Evolutionary conservation across 2,888 invertebrate species (phyloP), one percentile per base, ranked within the genome.

Genomic region (Campaea margaritaria): DNA sequence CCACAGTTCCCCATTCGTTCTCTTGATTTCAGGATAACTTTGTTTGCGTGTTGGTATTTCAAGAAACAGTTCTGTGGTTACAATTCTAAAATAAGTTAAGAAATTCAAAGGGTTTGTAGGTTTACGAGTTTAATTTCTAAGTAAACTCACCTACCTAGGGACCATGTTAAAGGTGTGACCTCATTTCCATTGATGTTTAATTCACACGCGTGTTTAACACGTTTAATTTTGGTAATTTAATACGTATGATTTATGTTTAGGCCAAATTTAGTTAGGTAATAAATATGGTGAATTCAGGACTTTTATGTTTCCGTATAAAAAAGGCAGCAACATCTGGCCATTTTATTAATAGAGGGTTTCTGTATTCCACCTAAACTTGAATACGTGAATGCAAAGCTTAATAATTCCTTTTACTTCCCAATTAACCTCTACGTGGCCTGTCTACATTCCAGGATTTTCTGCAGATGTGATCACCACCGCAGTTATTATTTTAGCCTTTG

Each of bases 401-500:
- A n/a, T n/a, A n/a, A n/a, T n/a, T n/a, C n/a, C n/a, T n/a, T n/a
- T n/a, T n/a, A n/a, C 10, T 1, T 31, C 1, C 36, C 8, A 34
- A 34, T 36, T 36, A 10, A 36, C 36, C n/a, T n/a, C 8, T 5
- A n/a, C 13, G 11, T 27, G 49, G 27, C 44, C 41, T 36, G 49
- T 45, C 34, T 59, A 14, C 36, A 27, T 38, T 12, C 13, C 53
- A 31, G 51, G 46, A 39, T 44, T 49, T 48, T 52, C 41, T 43
- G 44, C 27, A 13, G 28, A 55, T 60, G 60, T 52, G 47, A 39
- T 52, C 60, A 61, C 43, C 43, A 47, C 9, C 12, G 11, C 21
- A 7, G 9, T 31, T 43, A 61, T 55, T 41, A 38, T 46, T 60
- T 47, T 59, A 46, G 38, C 59, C 31, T 59, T 42, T 56, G 47